Conservation (phyloP, 2,888 invertebrate species). For the Salticus scenicus region DNA sequence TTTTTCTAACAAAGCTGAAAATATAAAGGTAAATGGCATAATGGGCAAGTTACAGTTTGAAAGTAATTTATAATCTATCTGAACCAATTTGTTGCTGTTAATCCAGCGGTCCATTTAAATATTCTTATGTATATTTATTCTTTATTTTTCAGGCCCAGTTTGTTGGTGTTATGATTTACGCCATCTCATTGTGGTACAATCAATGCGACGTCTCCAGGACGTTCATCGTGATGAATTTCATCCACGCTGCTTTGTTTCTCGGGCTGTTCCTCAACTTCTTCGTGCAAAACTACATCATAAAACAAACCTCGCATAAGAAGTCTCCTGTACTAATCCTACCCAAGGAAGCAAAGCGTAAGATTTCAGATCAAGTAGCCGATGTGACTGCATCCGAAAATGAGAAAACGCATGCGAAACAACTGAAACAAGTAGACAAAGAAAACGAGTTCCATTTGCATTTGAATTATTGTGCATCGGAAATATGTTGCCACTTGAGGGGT, state of each 20-base stretch:
- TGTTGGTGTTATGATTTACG: slow-evolving; percentile 38
- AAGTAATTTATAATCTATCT: too few relatives aligned
- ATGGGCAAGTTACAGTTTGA: too few relatives aligned
- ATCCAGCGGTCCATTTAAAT: too few relatives aligned
- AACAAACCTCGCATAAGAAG: neutral
- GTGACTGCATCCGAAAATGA: neutral
- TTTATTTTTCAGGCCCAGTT: slow-evolving; percentile 39
- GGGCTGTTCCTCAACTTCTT: slow-evolving; percentile 57
- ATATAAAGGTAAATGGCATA: too few relatives aligned
- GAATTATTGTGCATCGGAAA: slow-evolving; percentile 11
- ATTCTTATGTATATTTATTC: too few relatives aligned
- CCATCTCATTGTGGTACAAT: slow-evolving; percentile 26
- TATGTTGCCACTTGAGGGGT: neutral
- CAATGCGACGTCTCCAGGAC: slow-evolving; percentile 36
- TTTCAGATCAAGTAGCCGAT: neutral
- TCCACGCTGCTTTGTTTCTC: slow-evolving; percentile 48
- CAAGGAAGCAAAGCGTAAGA: neutral
- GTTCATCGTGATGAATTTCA: slow-evolving; percentile 53
- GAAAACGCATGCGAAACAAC: neutral
- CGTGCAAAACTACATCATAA: slow-evolving; percentile 36
- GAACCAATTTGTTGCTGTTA: too few relatives aligned
- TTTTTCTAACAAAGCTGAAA: too few relatives aligned
- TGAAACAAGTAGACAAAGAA: neutral
- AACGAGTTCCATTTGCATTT: slow-evolving; percentile 1
- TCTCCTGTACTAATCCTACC: slow-evolving; percentile 5